phyloP scores from a whole-genome alignment of 2,888 invertebrate species.

The Campoplex capitator region DNA sequence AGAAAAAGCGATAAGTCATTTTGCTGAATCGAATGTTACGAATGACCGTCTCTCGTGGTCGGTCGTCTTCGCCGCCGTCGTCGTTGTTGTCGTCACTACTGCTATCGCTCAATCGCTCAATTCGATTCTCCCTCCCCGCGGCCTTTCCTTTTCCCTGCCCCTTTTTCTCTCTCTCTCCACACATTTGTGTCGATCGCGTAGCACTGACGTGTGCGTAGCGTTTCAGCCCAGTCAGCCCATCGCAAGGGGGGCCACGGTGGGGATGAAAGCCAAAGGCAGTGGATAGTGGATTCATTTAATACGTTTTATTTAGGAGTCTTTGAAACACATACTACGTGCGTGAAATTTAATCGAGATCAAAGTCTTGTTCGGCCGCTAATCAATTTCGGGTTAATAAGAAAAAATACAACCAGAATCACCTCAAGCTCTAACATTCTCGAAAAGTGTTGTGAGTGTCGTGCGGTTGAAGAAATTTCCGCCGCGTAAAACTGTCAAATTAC shows the following conservation, averaged over 20 bases:
- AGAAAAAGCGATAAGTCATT: slow-evolving; percentile 1
- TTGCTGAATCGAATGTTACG: background rate
- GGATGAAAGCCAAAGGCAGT: slow-evolving; percentile 27
- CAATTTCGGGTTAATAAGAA: background rate
- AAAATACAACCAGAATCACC: background rate
- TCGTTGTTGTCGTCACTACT: background rate
- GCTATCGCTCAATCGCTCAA: background rate
- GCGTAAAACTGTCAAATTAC: slow-evolving; percentile 53
- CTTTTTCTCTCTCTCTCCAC: background rate
- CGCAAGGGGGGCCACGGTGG: slow-evolving; percentile 41
- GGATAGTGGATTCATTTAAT: slow-evolving; percentile 41
- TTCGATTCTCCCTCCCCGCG: background rate
- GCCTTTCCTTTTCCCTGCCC: background rate
- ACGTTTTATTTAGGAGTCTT: slow-evolving; percentile 36
- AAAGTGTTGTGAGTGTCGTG: slow-evolving; percentile 13
- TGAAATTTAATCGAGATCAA: slow-evolving; percentile 46
- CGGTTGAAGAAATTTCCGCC: slow-evolving; percentile 27
- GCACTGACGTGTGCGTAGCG: slow-evolving; percentile 62
- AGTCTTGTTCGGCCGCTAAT: slow-evolving; percentile 48
- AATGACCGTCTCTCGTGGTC: background rate
- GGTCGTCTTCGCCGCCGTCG: background rate
- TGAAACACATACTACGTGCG: slow-evolving; percentile 31
- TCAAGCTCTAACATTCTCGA: background rate
- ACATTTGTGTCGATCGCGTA: slow-evolving; percentile 30
- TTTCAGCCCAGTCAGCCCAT: slow-evolving; percentile 26